Percentiles rank a stretch among this genome's conserved stretches.
phyloP scores from a whole-genome alignment of 2,888 invertebrate species.

The Tolmerus cingulatus region DNA sequence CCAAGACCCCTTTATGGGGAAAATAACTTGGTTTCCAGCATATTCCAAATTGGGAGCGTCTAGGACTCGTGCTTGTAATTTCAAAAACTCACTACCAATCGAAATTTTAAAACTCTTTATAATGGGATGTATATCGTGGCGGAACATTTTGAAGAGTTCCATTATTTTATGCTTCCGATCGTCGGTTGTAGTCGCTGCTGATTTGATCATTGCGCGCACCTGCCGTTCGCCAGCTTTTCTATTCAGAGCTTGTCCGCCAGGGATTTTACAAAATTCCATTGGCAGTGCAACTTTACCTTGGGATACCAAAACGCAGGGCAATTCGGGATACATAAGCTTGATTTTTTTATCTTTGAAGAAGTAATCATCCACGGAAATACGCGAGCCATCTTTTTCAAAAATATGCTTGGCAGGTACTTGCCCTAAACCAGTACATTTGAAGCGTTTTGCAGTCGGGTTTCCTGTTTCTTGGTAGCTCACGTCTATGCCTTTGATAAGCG shows the following conservation, averaged over 20 bases:
- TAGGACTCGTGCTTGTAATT: conserved; percentile 80
- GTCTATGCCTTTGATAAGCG: conserved; percentile 55
- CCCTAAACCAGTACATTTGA: conserved; percentile 52
- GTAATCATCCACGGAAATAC: conserved; percentile 62
- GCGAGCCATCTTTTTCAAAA: conserved; percentile 51
- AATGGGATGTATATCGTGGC: conserved; percentile 62
- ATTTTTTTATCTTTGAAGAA: conserved; percentile 53
- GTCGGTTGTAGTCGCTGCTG: conserved; percentile 83
- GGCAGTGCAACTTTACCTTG: conserved; percentile 78
- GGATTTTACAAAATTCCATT: conserved; percentile 80
- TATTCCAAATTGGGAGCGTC: conserved; percentile 74
- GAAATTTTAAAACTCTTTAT: conserved; percentile 84
- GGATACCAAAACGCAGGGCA: conserved; percentile 90
- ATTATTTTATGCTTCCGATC: conserved; percentile 82
- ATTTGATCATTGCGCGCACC: conserved; percentile 84
- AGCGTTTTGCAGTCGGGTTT: conserved; percentile 51
- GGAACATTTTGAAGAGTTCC: conserved; percentile 59
- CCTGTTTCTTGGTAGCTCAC: conserved; percentile 56
- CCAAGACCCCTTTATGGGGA: conserved; percentile 63
- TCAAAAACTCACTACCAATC: conserved; percentile 77
- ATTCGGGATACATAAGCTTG: conserved; percentile 68
- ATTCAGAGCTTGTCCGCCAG: conserved; percentile 77
- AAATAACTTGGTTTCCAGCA: neutral
- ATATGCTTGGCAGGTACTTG: conserved; percentile 59
- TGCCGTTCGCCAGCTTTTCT: conserved; percentile 84